phyloP scores from a whole-genome alignment of 1,140 invertebrate species.

The Drosophila nasuta region DNA sequence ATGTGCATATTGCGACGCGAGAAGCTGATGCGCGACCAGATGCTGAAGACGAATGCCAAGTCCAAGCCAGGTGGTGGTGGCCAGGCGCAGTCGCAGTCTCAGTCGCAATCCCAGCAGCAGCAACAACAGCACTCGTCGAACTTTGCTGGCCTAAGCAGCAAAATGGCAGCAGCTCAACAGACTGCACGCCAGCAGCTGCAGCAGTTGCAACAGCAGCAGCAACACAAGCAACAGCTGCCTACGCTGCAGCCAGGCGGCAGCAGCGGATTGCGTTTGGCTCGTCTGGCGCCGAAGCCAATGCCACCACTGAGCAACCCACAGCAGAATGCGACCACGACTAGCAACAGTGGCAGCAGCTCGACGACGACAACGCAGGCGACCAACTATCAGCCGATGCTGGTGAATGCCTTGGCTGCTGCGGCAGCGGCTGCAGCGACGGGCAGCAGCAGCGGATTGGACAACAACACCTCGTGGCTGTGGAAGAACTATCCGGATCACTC shows the following conservation, averaged over 20 bases:
- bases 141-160: no score
- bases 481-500: conserved; percentile 79
- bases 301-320: conserved; percentile 60
- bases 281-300: conserved; percentile 60
- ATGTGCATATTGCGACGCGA: conserved; percentile 89
- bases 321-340: conserved; percentile 30
- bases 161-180: conserved; percentile 34
- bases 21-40: conserved; percentile 87
- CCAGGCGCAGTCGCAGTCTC: conserved; percentile 37
- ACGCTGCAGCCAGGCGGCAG: conserved; percentile 41
- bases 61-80: conserved; percentile 35
- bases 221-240: conserved; percentile 51
- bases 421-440: conserved; percentile 18
- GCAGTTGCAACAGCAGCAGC: conserved; percentile 46
- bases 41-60: conserved; percentile 83
- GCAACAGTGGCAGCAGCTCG: not conserved
- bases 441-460: conserved; percentile 44
- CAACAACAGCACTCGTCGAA: conserved; percentile 36
- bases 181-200: conserved; percentile 53
- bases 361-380: not conserved
- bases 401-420: conserved; percentile 29
- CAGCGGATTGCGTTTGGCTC: conserved; percentile 47
- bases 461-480: conserved; percentile 75
- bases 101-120: conserved; percentile 13
- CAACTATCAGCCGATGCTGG: conserved; percentile 24